These are phyloP conservation scores for Probosciger aterrimus DNA, from an alignment of 2,113 vertebrate species.

Conservation along the genomic window DNA sequence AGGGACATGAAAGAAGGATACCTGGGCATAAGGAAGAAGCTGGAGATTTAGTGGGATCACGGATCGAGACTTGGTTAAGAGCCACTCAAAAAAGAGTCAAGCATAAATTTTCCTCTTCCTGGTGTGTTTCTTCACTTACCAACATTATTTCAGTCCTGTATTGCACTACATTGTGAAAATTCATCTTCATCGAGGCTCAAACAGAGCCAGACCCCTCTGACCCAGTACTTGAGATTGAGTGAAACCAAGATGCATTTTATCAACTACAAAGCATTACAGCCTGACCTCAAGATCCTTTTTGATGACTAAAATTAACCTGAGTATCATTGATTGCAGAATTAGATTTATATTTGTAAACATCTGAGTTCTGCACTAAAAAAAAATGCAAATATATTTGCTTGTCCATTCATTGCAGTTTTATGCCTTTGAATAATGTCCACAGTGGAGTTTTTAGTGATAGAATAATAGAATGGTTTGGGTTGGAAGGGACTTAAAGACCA, in stretches of 20 bases:
- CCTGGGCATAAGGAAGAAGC: background rate
- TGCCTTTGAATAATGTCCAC: background rate
- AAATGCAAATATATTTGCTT: background rate
- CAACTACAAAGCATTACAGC: background rate
- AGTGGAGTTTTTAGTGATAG: background rate
- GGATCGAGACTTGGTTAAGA: background rate
- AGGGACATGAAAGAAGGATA: background rate
- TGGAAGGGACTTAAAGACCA: background rate
- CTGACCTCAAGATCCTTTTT: background rate
- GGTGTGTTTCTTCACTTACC: background rate
- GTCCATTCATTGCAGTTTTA: background rate
- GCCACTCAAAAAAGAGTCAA: background rate
- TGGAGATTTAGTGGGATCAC: background rate
- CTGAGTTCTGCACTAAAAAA: background rate
- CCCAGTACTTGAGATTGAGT: background rate
- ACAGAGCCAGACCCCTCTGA: background rate
- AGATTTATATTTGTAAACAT: background rate
- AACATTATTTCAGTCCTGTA: background rate
- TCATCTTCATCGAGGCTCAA: background rate
- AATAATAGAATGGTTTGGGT: background rate
- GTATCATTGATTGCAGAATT: background rate
- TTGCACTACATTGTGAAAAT: background rate
- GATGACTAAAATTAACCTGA: background rate
- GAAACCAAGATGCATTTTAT: background rate
- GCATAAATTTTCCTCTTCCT: background rate